Evolutionary conservation across 2,888 invertebrate genomes (phyloP).

Genomic region (Rhamphomyia laevipes): DNA sequence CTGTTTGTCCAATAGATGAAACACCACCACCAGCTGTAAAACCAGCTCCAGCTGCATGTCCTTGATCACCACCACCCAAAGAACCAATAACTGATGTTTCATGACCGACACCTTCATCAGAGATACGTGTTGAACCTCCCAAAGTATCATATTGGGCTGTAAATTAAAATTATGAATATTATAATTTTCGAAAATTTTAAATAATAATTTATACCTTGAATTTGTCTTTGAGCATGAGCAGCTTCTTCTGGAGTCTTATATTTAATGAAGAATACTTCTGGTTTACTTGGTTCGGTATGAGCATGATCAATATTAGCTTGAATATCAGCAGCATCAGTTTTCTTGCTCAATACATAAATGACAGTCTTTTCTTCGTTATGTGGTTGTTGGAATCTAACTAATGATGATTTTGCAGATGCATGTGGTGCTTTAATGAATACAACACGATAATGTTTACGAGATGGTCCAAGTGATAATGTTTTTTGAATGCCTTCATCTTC

Average conservation of each 20-base stretch:
- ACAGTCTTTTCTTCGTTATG: slow-evolving; percentile 36
- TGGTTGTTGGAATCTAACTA: slow-evolving; percentile 31
- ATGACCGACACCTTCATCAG: slow-evolving; percentile 34
- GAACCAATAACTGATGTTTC: slow-evolving; percentile 35
- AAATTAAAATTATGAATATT: too few species aligned
- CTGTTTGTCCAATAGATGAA: background rate
- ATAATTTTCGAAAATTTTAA: background rate
- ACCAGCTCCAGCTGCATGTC: background rate
- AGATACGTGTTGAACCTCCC: slow-evolving; percentile 32
- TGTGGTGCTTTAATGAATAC: slow-evolving; percentile 36
- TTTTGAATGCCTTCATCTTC: slow-evolving; percentile 31
- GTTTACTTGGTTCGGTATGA: slow-evolving; percentile 31
- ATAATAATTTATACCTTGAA: slow-evolving; percentile 21
- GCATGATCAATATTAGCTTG: slow-evolving; percentile 31
- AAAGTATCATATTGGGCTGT: slow-evolving; percentile 32
- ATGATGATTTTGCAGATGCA: slow-evolving; percentile 25
- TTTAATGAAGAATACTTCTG: slow-evolving; percentile 38
- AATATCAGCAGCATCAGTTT: slow-evolving; percentile 29
- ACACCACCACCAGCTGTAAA: background rate
- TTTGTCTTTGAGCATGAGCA: slow-evolving; percentile 33
- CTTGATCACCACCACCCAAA: slow-evolving; percentile 15
- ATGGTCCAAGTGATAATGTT: slow-evolving; percentile 31
- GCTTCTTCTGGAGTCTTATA: slow-evolving; percentile 37
- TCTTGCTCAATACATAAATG: slow-evolving; percentile 36
- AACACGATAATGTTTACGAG: slow-evolving; percentile 35